Evolutionary conservation across 2,113 vertebrate genomes (phyloP), one percentile per base, ranked within the genome.

Genomic region (Rhabdornis inornatus): DNA sequence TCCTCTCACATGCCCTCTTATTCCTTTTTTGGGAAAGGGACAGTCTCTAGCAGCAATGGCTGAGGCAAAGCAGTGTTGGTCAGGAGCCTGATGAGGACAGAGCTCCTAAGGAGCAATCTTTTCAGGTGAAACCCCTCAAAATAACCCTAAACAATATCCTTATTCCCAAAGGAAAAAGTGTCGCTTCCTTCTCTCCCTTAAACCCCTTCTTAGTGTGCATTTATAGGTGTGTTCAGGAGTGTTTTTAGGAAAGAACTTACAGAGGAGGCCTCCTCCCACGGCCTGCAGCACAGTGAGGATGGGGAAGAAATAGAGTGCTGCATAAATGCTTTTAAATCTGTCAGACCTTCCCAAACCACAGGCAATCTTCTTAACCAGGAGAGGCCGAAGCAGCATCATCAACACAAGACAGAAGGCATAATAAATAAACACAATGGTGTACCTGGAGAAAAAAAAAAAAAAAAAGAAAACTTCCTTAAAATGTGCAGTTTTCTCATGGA

Each of bases 311-410:
- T 99, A 99, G 4, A 99, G 98, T 0, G 99, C 99, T 4, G 99
- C 99, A 40, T 99, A 99, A 95, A 99, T 98, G 96, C 99, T 99
- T 97, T 99, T 99, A 94, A 99, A 99, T 40, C 99, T 97, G 80
- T 99, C 99, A 0, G 99, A 99, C 71, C 99, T 99, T 40, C 99
- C 99, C 72, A 99, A 97, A 14, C 99, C 99, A 21, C 99, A 99
- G 3, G 99, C 99, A 13, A 99, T 98, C 97, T 99, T 99, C 98
- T 99, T 99, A 18, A 99, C 99, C 96, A 99, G 94, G 11, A 99
- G 98, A n/a, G 99, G 99, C 35, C 99, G 98, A 61, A 99, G 98
- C 20, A 99, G 78, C 99, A 99, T 99, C 99, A 99, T 99, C 56
- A 99, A 96, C 57, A 99, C 98, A 47, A 99, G 95, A 95, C 99